These are phyloP conservation scores for Varanus salvator DNA, from an alignment of 2,113 vertebrate species.

Conservation along the genomic window DNA sequence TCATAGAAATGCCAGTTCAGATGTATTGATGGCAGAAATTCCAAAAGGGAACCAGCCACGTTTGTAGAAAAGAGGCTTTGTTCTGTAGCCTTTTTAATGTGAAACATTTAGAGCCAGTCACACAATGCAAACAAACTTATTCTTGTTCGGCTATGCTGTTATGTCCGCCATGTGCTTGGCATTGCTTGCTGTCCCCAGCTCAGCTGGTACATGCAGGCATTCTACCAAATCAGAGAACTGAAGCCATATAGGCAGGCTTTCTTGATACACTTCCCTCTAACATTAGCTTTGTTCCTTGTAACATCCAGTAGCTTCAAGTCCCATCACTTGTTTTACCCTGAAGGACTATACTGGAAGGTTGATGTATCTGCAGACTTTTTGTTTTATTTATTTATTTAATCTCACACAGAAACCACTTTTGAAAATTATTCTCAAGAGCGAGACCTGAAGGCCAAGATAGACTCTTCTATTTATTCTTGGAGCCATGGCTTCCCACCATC, in stretches of 20 bases:
- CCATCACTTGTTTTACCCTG: not conserved
- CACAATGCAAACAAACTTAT: slow-evolving; percentile 14
- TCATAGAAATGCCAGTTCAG: slow-evolving; percentile 33
- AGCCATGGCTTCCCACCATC: not conserved
- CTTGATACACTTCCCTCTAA: not conserved
- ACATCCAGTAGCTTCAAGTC: not conserved
- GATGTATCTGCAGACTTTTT: not conserved
- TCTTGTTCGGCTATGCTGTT: slow-evolving; percentile 3
- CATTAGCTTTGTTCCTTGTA: not conserved
- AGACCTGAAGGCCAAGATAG: not conserved
- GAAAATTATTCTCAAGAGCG: not conserved
- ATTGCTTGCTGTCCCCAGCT: not conserved
- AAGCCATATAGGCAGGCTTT: not conserved
- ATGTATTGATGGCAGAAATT: slow-evolving; percentile 31
- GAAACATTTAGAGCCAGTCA: slow-evolving; percentile 17
- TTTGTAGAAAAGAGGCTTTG: slow-evolving; percentile 7
- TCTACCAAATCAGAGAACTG: not conserved
- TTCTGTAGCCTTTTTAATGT: slow-evolving; percentile 2
- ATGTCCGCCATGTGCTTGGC: slow-evolving; percentile 1
- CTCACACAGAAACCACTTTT: not conserved
- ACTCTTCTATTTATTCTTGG: not conserved
- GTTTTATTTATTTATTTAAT: not conserved
- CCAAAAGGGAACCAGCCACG: slow-evolving; percentile 3
- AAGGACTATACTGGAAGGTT: not conserved
- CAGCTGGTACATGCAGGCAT: not conserved